Percentiles rank a stretch among this genome's conserved stretches.
Conservation (phyloP, 2,888 invertebrate genomes). For the Imbricaverruca yamaguchii region DNA sequence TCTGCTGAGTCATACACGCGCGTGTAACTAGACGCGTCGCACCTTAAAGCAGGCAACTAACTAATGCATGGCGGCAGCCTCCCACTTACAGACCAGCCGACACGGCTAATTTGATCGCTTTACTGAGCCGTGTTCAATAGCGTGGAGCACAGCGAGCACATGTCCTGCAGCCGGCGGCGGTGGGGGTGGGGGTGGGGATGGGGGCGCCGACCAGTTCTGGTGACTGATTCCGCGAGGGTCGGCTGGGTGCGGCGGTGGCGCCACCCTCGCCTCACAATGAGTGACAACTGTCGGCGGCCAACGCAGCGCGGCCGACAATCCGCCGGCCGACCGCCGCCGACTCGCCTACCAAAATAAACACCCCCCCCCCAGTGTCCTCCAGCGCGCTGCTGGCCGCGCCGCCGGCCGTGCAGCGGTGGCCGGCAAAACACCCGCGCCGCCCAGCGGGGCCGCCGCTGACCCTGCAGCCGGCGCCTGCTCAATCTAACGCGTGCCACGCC, state of each 20-base stretch:
- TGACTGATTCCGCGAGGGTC: not conserved
- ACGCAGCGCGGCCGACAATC: not conserved
- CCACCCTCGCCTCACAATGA: not conserved
- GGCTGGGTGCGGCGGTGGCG: no score
- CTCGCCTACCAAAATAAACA: constrained; percentile 19
- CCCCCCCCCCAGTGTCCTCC: not conserved
- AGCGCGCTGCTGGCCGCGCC: not conserved
- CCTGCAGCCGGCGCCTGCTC: no score
- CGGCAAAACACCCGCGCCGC: not conserved
- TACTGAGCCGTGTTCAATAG: no score
- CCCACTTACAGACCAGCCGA: no score
- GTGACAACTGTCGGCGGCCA: not conserved
- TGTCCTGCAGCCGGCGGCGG: not conserved
- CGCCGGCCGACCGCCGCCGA: not conserved
- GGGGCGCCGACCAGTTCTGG: not conserved
- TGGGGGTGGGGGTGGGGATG: not conserved
- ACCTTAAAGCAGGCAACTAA: no score
- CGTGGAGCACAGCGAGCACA: no score
- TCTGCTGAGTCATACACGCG: no score
- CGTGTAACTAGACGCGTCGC: no score
- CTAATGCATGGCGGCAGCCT: no score
- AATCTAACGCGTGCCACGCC: no score
- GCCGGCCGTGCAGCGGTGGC: not conserved
- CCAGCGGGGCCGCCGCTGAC: not conserved
- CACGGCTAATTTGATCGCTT: no score